Evolutionary conservation across 1,140 invertebrate genomes (phyloP), one percentile per base, ranked within the genome.

Genomic region (Drosophila orena): DNA sequence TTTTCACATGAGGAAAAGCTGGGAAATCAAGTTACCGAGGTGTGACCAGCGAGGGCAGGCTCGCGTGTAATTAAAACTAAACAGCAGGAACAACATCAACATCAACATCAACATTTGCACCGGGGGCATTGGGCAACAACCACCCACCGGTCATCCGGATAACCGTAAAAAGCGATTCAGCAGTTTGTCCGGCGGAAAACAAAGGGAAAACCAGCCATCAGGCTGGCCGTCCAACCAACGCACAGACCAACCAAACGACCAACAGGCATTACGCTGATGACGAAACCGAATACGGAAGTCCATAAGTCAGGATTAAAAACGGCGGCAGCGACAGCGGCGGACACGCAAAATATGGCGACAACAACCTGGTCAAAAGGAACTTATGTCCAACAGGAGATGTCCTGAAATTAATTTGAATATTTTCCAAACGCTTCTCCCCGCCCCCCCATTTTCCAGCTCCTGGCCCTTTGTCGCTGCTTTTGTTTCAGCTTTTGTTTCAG

Each of bases 51-150:
- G 59, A 22, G 58, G 59, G 59, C 81, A 78, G 78, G 56, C 62
- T 81, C 74, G 81, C 81, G 81, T 85, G 83, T 85, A 85, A 85
- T 85, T 85, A 85, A 85, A 85, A 85, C 83, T 81, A 85, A 85
- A 85, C 81, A 85, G 74, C 53, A 78, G 42, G 62, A 77, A 46
- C 46, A 61, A 57, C 57, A 43, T 61, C 68, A 66, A 44, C 57
- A 43, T 61, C 68, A 66, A 44, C 52, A 53, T 24, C 57, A 37
- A 56, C 34, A 38, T 38, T 22, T 35, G 17, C 38, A 35, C 30
- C 30, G 8, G 49, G 24, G 30, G 20, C 44, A 20, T 38, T 4
- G 12, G 37, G 37, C 37, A 38, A 11, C n/a, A 20, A 4, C 46
- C 46, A 43, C 14, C 69, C 50, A 38, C 69, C 3, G 20, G 47